Base-by-base conservation (phyloP, 2,113 vertebrate species). In the Nestor notabilis region DNA sequence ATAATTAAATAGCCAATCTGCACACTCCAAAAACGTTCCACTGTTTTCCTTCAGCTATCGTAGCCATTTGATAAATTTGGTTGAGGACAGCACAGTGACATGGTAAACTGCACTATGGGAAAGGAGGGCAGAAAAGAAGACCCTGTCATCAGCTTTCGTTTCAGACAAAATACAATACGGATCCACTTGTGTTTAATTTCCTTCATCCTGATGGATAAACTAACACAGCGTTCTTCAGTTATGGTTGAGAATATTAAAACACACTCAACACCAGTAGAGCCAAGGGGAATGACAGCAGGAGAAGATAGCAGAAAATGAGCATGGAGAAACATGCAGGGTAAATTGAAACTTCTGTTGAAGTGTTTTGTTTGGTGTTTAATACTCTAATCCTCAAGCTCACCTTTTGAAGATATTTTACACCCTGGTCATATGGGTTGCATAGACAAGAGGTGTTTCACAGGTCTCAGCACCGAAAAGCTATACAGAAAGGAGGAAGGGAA, bases 1-100 rank as follows among this genome's bases (percentile, higher is more conserved):
- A 56, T 28, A 81, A 43, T 71, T 18, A 60, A 27, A 69, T 5
- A 53, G 1, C 53, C 24, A 46, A 11, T 74, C 35, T 43, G 29
- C 7, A 24, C 19, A 6, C 9, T 58, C 12, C 7, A 35, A 47
- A 87, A 74, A 8, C 3, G 2, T 25, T 8, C 41, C 0, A 0
- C 4, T 69, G 53, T 63, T 58, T 18, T 6, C 15, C 3, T 76
- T 56, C 21, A 14, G 52, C 17, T 43, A 0, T 35, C 35, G 69
- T 61, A 82, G 15, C 6, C 41, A 11, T 78, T 65, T 70, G 13
- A 70, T 24, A 61, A 23, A 39, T 43, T 63, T 75, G 7, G 28
- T 31, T 55, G 68, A 83, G 21, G 21, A 60, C 14, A 68, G 11
- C 0, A 1, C 17, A 64, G 17, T 23, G 6, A 83, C 12, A 44